Evolutionary conservation across 1,140 invertebrate genomes (phyloP).

Genomic region (Drosophila sucinea): DNA sequence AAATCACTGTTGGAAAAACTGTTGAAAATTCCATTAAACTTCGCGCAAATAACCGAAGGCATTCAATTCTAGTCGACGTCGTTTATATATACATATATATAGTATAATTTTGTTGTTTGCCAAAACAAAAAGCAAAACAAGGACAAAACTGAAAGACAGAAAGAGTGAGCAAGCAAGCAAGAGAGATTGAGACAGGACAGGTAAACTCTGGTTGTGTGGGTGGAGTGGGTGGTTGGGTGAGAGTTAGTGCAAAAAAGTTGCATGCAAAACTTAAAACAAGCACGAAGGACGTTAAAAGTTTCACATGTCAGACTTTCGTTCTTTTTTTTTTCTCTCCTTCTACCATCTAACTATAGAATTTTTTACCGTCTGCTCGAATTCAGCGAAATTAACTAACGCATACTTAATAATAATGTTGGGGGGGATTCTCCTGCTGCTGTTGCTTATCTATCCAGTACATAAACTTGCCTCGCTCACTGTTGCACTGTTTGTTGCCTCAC

Average conservation of each 20-base stretch:
- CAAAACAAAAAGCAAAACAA: constrained; percentile 57
- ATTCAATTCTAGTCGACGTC: constrained; percentile 79
- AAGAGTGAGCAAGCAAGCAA: constrained; percentile 15
- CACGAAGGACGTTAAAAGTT: constrained; percentile 26
- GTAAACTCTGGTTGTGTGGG: not conserved
- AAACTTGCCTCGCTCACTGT: constrained; percentile 8
- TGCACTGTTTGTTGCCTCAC: constrained; percentile 13
- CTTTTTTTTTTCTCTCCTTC: not conserved
- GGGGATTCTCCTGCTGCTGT: not conserved
- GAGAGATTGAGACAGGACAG: constrained; percentile 6
- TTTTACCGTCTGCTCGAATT: constrained; percentile 25
- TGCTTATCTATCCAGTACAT: constrained; percentile 33
- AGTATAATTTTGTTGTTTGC: constrained; percentile 74
- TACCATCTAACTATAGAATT: not conserved
- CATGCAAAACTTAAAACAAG: constrained; percentile 63
- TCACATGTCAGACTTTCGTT: constrained; percentile 4
- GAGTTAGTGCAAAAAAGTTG: constrained; percentile 48
- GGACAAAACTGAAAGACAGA: constrained; percentile 10
- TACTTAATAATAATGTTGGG: constrained; percentile 60
- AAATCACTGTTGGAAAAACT: constrained; percentile 78
- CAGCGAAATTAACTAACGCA: constrained; percentile 60
- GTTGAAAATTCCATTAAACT: constrained; percentile 81
- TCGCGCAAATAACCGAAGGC: constrained; percentile 79
- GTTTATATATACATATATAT: constrained; percentile 33
- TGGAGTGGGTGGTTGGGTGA: not conserved